Percentiles rank a stretch among this genome's conserved stretches.
Evolutionary conservation across 2,888 invertebrate genomes (phyloP).

Genomic region (Gnatocerus cornutus): DNA sequence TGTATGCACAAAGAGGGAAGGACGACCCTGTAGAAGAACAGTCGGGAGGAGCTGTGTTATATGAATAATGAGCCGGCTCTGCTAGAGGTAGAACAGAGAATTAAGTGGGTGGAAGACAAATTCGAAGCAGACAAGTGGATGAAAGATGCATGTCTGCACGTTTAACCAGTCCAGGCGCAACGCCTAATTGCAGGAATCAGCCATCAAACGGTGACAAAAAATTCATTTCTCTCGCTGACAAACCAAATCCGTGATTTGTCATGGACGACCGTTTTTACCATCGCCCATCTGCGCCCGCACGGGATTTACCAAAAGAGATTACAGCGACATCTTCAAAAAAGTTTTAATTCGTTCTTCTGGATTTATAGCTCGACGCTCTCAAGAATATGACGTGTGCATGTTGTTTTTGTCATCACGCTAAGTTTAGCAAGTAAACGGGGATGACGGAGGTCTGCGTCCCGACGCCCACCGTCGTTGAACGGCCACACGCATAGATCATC

Average conservation of each 20-base stretch:
- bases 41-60: constrained; percentile 59
- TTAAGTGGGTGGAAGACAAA: constrained; percentile 67
- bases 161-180: constrained; percentile 55
- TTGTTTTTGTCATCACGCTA: constrained; percentile 63
- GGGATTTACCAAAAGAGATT: constrained; percentile 23
- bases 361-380: constrained; percentile 56
- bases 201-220: constrained; percentile 32
- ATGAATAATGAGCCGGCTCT: constrained; percentile 65
- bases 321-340: constrained; percentile 49
- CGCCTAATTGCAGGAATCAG: constrained; percentile 36
- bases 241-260: constrained; percentile 30
- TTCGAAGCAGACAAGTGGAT: constrained; percentile 65
- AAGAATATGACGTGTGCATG: constrained; percentile 57
- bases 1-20: constrained; percentile 42
- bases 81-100: constrained; percentile 61
- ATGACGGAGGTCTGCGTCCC: constrained; percentile 48
- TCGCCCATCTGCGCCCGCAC: constrained; percentile 20
- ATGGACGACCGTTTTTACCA: constrained; percentile 14
- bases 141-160: constrained; percentile 65
- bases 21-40: constrained; percentile 44
- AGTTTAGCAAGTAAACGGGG: constrained; percentile 64
- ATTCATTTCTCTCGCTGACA: constrained; percentile 22
- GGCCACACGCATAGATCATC: constrained; percentile 66
- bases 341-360: constrained; percentile 48
- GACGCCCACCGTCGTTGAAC: constrained; percentile 59